Conservation (phyloP, 1,140 invertebrate species). For the Prorops nasuta region DNA sequence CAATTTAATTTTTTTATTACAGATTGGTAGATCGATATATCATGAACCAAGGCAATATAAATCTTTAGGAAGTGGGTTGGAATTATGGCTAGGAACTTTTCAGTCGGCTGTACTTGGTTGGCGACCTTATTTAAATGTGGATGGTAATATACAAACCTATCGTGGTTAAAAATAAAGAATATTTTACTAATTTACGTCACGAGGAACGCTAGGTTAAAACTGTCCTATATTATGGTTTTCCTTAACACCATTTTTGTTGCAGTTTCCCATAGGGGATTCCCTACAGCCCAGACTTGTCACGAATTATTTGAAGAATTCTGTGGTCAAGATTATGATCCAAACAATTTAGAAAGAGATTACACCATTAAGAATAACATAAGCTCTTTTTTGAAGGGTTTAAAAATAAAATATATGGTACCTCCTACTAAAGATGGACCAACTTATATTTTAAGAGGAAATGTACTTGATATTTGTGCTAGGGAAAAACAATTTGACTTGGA, state of each 20-base stretch:
- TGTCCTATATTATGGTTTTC: conserved; percentile 1
- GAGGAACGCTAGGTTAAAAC: no score
- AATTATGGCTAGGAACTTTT: conserved; percentile 72
- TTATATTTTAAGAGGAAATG: conserved; percentile 59
- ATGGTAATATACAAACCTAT: conserved; percentile 60
- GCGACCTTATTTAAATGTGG: conserved; percentile 72
- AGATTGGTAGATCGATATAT: conserved; percentile 62
- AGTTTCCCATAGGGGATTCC: conserved; percentile 71
- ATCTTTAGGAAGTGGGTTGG: conserved; percentile 62
- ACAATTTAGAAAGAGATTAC: conserved; percentile 7
- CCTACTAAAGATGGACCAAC: conserved; percentile 47
- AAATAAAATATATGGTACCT: conserved; percentile 55
- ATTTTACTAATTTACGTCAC: no score
- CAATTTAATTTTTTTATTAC: conserved; percentile 1
- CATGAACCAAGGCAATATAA: conserved; percentile 22
- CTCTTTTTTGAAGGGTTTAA: conserved; percentile 40
- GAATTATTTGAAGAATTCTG: conserved; percentile 43
- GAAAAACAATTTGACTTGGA: conserved; percentile 46
- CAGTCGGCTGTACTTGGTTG: conserved; percentile 73
- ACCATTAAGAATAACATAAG: background rate
- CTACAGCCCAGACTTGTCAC: conserved; percentile 53
- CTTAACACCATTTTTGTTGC: conserved; percentile 22
- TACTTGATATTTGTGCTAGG: conserved; percentile 41
- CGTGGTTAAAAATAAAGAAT: conserved; percentile 10
- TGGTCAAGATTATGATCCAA: background rate